Percentiles rank a stretch among this genome's conserved stretches.
These are phyloP conservation scores for Entelurus aequoreus DNA, from an alignment of 2,113 vertebrate species.

Conservation along the genomic window DNA sequence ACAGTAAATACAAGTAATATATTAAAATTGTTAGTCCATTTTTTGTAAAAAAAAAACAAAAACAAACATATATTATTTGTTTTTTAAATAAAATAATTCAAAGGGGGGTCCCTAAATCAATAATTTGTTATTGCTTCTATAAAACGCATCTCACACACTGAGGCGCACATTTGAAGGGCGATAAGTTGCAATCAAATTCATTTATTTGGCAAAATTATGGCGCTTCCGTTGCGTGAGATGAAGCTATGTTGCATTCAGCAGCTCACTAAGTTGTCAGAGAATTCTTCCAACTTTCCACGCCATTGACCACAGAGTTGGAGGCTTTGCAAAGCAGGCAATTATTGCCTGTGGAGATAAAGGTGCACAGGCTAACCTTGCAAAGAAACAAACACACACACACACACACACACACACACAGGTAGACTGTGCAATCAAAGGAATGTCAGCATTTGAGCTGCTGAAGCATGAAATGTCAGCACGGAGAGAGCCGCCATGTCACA, in stretches of 20 bases:
- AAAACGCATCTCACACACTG: too few species aligned
- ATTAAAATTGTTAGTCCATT: too few species aligned
- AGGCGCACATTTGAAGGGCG: too few species aligned
- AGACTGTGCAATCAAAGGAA: constrained; percentile 6
- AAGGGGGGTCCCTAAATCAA: too few species aligned
- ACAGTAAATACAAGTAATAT: too few species aligned
- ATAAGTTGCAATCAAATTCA: too few species aligned
- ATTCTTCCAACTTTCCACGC: constrained; percentile 8
- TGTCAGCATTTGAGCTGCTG: constrained; percentile 7
- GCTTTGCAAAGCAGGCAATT: constrained; percentile 39
- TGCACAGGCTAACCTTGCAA: constrained; percentile 6
- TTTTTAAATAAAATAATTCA: too few species aligned
- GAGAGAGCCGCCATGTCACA: background rate
- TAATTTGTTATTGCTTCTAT: too few species aligned
- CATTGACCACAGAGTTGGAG: constrained; percentile 12
- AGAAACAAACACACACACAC: constrained; percentile 1
- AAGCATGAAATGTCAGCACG: constrained; percentile 10
- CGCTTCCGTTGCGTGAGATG: background rate
- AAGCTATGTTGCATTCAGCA: background rate
- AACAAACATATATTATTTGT: too few species aligned
- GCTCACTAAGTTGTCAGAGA: constrained; percentile 2
- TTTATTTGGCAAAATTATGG: too few species aligned
- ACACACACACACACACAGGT: background rate
- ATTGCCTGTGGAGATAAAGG: constrained; percentile 34
- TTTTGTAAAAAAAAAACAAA: too few species aligned